These are phyloP conservation scores for Zoanthus solanderi DNA, from an alignment of 92 coral and sea anemone genomes.

Conservation along the genomic window DNA sequence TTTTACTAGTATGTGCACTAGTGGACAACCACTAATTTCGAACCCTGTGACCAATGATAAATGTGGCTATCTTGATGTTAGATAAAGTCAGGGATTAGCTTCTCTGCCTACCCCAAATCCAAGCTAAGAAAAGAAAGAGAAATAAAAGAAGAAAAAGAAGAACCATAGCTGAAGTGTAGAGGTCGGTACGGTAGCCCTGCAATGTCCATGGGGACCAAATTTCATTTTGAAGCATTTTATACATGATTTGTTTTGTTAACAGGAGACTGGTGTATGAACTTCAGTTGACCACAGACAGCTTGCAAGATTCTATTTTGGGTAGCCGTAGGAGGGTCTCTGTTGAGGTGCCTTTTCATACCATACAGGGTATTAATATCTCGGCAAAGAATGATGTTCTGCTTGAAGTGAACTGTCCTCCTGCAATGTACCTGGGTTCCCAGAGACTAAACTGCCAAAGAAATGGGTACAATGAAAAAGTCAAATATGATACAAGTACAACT, in stretches of 20 bases:
- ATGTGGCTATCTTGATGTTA: no score
- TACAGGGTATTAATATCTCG: slow-evolving; percentile 68
- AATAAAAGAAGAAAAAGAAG: no score
- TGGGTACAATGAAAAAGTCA: slow-evolving; percentile 46
- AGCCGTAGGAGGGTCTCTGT: slow-evolving; percentile 61
- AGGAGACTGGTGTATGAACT: slow-evolving; percentile 80
- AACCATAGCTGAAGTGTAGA: no score
- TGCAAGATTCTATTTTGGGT: slow-evolving; percentile 20
- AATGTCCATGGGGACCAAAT: no score
- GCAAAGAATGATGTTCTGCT: slow-evolving; percentile 58
- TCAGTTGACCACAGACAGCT: slow-evolving; percentile 50
- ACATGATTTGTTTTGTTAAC: background rate
- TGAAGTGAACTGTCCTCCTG: slow-evolving; percentile 69
- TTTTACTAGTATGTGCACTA: no score
- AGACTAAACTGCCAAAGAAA: slow-evolving; percentile 23
- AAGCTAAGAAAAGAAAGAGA: no score
- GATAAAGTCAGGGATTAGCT: no score
- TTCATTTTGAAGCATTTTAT: no score
- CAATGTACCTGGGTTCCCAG: slow-evolving; percentile 68
- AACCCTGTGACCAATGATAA: no score
- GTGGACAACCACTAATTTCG: no score
- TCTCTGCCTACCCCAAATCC: no score
- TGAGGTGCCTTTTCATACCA: slow-evolving; percentile 71
- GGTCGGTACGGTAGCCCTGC: no score
- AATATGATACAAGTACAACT: slow-evolving; percentile 56